phyloP scores from a whole-genome alignment of 2,113 vertebrate genomes.

The Cheilinus undulatus region DNA sequence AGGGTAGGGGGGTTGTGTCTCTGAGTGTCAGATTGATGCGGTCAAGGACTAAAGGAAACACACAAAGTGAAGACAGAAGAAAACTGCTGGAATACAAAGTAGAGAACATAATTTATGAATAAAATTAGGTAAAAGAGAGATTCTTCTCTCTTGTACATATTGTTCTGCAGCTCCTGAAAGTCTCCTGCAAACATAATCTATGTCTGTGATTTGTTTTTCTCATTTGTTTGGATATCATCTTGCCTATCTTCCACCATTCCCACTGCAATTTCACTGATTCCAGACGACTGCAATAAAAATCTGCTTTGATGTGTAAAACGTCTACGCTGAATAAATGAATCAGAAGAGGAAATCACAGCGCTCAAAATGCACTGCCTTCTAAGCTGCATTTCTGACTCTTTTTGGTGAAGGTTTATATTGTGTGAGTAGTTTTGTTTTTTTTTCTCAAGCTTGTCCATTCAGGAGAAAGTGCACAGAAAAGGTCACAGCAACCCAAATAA shows the following conservation, averaged over 20 bases:
- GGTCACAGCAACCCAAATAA: background rate
- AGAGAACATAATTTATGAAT: background rate
- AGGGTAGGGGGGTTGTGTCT: slow-evolving; percentile 1
- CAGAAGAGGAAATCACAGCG: slow-evolving; percentile 6
- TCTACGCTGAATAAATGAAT: slow-evolving; percentile 32
- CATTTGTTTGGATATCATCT: slow-evolving; percentile 39
- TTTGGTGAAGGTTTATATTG: background rate
- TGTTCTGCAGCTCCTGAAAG: slow-evolving; percentile 5
- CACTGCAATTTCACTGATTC: slow-evolving; percentile 25
- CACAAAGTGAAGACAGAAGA: background rate
- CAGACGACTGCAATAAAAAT: slow-evolving; percentile 44
- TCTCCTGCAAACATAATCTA: slow-evolving; percentile 26
- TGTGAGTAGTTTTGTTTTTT: slow-evolving; percentile 1
- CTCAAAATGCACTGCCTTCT: slow-evolving; percentile 11
- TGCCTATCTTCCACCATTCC: slow-evolving; percentile 19
- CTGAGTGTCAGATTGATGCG: slow-evolving; percentile 8
- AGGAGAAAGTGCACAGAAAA: slow-evolving; percentile 4
- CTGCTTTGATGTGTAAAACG: slow-evolving; percentile 48
- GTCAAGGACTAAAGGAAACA: slow-evolving; percentile 18
- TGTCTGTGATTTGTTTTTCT: slow-evolving; percentile 23
- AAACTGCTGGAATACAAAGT: background rate
- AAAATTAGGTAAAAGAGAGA: background rate
- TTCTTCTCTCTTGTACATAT: background rate
- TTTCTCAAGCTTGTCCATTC: slow-evolving; percentile 1
- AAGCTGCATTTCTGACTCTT: background rate